Conservation (phyloP, 1,140 invertebrate species). For the Habropoda laboriosa region DNA sequence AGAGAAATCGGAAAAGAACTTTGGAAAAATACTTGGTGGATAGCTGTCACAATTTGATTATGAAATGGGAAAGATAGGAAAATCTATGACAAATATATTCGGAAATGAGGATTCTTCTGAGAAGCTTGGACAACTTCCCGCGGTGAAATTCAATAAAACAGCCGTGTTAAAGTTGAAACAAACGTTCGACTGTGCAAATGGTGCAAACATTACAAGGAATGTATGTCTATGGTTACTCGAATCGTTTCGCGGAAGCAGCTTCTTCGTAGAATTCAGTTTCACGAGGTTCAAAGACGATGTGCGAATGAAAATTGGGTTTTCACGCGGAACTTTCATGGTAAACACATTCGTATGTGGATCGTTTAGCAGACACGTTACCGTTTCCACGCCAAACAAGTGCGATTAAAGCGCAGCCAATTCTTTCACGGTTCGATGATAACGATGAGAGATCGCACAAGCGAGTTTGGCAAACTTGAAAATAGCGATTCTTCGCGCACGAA, state of each 20-base stretch:
- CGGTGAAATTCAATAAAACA: background rate
- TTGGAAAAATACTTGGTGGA: no score
- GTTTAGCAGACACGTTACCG: constrained; percentile 61
- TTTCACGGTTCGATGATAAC: constrained; percentile 42
- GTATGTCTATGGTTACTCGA: constrained; percentile 26
- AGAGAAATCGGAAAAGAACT: no score
- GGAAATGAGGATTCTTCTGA: background rate
- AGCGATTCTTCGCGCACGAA: background rate
- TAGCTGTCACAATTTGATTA: no score
- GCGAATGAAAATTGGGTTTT: constrained; percentile 62
- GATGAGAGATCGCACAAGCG: constrained; percentile 9
- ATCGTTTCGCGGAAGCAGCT: background rate
- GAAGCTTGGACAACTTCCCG: background rate
- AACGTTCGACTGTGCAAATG: constrained; percentile 2
- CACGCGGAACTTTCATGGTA: constrained; percentile 60
- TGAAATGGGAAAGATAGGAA: no score
- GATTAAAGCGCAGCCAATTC: constrained; percentile 66
- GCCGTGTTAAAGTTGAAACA: background rate
- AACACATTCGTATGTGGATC: constrained; percentile 69
- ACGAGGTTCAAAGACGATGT: constrained; percentile 28
- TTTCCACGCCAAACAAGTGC: constrained; percentile 61
- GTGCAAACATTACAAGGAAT: constrained; percentile 6
- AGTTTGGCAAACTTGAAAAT: constrained; percentile 33
- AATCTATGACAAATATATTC: no score
- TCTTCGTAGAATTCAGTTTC: background rate